Evolutionary conservation across 2,888 invertebrate genomes (phyloP), one percentile per base, ranked within the genome.

Genomic region (Tigriopus californicus): DNA sequence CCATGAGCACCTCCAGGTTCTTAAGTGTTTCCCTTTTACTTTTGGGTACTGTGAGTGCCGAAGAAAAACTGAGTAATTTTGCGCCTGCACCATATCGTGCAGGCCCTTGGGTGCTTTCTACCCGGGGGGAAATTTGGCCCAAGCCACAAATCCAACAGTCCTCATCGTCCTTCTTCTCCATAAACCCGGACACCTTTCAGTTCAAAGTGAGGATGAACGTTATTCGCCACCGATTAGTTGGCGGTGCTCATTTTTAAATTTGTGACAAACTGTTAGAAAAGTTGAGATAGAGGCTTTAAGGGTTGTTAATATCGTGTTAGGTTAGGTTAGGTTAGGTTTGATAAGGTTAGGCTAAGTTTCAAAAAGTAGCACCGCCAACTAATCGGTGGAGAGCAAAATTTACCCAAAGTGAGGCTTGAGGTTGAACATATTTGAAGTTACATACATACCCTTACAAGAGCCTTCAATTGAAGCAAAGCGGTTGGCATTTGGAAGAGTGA

Each of bases 51-150:
- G 15, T 22, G 15, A 18, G 22, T 20, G 49, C 20, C 22, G 20
- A 49, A 49, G 49, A 49, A 20, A 22, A 49, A 22, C 8, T 18
- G 11, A 49, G 20, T 11, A 22, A 20, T 22, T 49, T 49, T 22
- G 22, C 15, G 4, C 49, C 49, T 5, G 20, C 6, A 20, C 49
- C 49, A 3, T 49, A 20, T 5, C 13, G 44, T 5, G 24, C 42
- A 6, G 56, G 56, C 1, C 56, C 56, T 12, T 56, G 56, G 56
- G 56, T 56, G n/a, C 1, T 46, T 11, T 18, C 20, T n/a, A 44
- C 46, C 13, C 41, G 3, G 10, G 56, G 56, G 10, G 56, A 44
- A 18, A 24, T 56, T 11, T 56, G 56, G 56, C 56, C 56, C 1
- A 56, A 46, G 22, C 56, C 56, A 8, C 25, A 20, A 33, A 22